A percentile compares a stretch with the other conserved stretches of the same genome.
Evolutionary conservation across 2,888 invertebrate genomes (phyloP).

Genomic region (Tachystola acroxantha): DNA sequence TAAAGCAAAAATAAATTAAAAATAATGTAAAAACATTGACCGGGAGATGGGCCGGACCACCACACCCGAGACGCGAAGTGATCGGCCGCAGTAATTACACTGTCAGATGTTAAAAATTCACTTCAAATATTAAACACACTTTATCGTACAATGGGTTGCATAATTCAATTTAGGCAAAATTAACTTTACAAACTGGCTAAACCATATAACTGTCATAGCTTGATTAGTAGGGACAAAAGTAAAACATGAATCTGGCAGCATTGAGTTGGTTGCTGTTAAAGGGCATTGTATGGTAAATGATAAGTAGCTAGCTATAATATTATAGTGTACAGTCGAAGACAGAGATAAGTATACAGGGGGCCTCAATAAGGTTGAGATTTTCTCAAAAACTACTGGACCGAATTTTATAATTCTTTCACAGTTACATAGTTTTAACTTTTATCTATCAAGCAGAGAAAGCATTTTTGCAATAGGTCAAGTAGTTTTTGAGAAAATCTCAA

Average conservation of each 20-base stretch:
- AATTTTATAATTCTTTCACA: too few species aligned
- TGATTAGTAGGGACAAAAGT: too few species aligned
- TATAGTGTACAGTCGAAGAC: too few species aligned
- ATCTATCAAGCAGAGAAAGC: too few species aligned
- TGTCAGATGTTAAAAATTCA: slow-evolving; percentile 55
- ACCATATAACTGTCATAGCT: slow-evolving; percentile 7
- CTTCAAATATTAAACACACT: slow-evolving; percentile 31
- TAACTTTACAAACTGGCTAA: slow-evolving; percentile 3
- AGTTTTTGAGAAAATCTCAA: too few species aligned
- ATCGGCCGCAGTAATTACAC: slow-evolving; percentile 63
- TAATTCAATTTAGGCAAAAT: slow-evolving; percentile 5
- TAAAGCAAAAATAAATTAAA: slow-evolving; percentile 67
- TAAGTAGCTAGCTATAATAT: neutral
- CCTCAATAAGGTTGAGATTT: too few species aligned
- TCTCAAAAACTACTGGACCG: too few species aligned
- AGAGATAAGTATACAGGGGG: too few species aligned
- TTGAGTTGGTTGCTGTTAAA: too few species aligned
- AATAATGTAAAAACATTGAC: slow-evolving; percentile 68
- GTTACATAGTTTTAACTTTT: too few species aligned
- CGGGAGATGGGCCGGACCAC: slow-evolving; percentile 60
- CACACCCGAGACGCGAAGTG: slow-evolving; percentile 55
- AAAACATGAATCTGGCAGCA: too few species aligned
- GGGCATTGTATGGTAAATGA: slow-evolving; percentile 4
- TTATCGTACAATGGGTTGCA: slow-evolving; percentile 5
- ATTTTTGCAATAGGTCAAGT: too few species aligned